phyloP scores from a whole-genome alignment of 2,888 invertebrate species.

The Coecobrya sp. region DNA sequence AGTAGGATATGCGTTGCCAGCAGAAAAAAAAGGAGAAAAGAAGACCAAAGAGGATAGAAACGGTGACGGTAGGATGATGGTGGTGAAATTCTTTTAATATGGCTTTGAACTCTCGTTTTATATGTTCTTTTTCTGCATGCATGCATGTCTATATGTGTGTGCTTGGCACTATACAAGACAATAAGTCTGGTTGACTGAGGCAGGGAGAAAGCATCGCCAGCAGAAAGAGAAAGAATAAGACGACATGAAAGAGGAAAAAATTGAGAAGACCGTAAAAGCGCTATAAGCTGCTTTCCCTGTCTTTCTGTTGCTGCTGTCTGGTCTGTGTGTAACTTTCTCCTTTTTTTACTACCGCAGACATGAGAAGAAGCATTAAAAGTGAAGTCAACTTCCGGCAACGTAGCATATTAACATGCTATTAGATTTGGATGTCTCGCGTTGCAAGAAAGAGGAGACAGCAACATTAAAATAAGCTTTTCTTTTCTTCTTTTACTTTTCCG shows the following conservation, averaged over 20 bases:
- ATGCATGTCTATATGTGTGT: constrained; percentile 7
- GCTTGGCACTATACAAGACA: constrained; percentile 44
- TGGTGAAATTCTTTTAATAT: constrained; percentile 17
- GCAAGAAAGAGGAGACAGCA: neutral
- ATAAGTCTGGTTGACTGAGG: constrained; percentile 33
- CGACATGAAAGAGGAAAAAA: neutral
- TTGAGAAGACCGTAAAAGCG: constrained; percentile 28
- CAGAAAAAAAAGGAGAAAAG: neutral
- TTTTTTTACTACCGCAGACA: neutral
- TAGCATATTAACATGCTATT: constrained; percentile 28
- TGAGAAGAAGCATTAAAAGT: constrained; percentile 42
- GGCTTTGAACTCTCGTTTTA: constrained; percentile 4
- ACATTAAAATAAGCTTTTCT: neutral
- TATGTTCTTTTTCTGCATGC: neutral
- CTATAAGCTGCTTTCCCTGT: constrained; percentile 16
- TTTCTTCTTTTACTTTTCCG: too few species aligned
- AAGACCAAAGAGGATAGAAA: neutral
- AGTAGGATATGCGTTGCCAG: constrained; percentile 20
- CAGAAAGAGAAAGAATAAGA: neutral
- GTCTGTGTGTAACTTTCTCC: neutral
- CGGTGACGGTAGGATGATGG: too few species aligned
- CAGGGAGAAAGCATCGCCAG: constrained; percentile 5
- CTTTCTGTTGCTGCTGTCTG: neutral
- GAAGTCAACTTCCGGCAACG: constrained; percentile 51
- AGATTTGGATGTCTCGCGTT: neutral